Evolutionary conservation across 1,140 invertebrate genomes (phyloP).

Genomic region (Ceratosolen fusciceps): DNA sequence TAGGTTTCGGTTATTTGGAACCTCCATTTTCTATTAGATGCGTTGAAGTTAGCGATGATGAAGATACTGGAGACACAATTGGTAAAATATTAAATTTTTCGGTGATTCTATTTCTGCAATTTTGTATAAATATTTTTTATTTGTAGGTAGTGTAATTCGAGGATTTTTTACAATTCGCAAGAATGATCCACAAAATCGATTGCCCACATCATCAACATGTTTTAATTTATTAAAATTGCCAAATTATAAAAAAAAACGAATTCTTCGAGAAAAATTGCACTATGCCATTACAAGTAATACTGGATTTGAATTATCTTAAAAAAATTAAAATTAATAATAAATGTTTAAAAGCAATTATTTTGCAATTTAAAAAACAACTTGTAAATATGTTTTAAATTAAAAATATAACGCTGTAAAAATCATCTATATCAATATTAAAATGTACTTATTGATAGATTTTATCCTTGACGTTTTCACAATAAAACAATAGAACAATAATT

Average conservation of each 20-base stretch:
- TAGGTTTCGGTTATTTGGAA: constrained; percentile 97
- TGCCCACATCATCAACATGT: constrained; percentile 99
- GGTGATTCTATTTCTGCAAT: too few species aligned
- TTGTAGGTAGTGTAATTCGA: constrained; percentile 90
- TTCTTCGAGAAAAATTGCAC: constrained; percentile 93
- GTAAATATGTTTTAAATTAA: too few species aligned
- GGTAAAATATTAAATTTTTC: constrained; percentile 70
- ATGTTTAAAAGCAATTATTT: neutral
- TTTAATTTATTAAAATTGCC: constrained; percentile 99
- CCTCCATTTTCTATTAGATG: constrained; percentile 99
- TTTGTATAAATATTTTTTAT: too few species aligned
- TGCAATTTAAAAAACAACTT: too few species aligned
- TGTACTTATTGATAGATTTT: too few species aligned
- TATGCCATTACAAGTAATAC: constrained; percentile 98
- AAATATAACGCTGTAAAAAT: too few species aligned
- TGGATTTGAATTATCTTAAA: constrained; percentile 96
- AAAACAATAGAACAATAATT: too few species aligned
- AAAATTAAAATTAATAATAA: neutral
- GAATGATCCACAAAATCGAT: constrained; percentile 93
- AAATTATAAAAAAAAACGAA: constrained; percentile 97
- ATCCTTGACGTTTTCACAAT: too few species aligned
- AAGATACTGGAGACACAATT: constrained; percentile 97
- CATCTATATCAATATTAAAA: too few species aligned
- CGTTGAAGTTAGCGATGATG: constrained; percentile 98
- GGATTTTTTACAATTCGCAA: constrained; percentile 98